Evolutionary conservation across 2,888 invertebrate species (phyloP).

Genomic region (Cetonia aurata): DNA sequence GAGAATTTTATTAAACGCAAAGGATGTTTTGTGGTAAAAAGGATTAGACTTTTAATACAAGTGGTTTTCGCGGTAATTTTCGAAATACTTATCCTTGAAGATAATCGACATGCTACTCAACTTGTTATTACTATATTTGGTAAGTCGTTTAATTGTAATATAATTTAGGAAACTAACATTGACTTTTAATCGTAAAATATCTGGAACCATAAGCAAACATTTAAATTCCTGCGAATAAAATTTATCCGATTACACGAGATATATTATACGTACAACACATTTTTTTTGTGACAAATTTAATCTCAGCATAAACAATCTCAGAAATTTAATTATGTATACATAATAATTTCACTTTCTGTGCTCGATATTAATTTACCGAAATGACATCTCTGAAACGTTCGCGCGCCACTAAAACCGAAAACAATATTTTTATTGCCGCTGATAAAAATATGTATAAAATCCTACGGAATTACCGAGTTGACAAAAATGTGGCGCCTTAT

Average conservation of each 20-base stretch:
- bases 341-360: no score
- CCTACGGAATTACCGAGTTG: constrained; percentile 9
- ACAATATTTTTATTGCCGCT: constrained; percentile 16
- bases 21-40: neutral
- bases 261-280: no score
- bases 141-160: neutral
- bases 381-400: no score
- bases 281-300: no score
- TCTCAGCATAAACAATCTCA: no score
- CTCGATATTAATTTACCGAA: no score
- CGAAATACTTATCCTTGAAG: neutral
- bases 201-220: neutral
- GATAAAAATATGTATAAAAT: constrained; percentile 17
- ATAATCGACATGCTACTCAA: constrained; percentile 11
- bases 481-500: constrained; percentile 23
- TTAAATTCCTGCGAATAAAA: neutral
- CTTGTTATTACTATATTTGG: constrained; percentile 24
- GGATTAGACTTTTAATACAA: constrained; percentile 11
- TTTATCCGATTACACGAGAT: neutral
- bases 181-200: no score
- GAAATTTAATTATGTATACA: no score
- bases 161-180: no score
- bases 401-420: neutral
- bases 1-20: neutral
- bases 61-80: constrained; percentile 9